Base-by-base conservation (phyloP, 2,113 vertebrate genomes). In the Pionites leucogaster region DNA sequence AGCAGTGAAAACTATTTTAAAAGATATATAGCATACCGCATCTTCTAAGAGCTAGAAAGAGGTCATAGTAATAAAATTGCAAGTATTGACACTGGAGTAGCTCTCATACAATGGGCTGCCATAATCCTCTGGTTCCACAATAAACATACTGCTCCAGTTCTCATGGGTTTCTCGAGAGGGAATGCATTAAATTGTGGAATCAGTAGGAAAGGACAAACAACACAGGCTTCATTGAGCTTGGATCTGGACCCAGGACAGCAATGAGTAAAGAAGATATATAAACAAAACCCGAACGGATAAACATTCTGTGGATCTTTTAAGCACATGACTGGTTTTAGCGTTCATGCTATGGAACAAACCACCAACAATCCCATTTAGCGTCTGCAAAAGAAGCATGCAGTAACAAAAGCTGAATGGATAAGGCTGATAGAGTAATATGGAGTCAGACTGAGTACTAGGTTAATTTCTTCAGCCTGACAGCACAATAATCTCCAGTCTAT, bases 331-430 rank as follows among this genome's bases (percentile, higher is more conserved):
- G 25, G 11, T 46, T 78, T 87, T 70, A 35, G 2, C 0, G 1
- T 42, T 42, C 44, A 37, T 3, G 22, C 52, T 42, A 46, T 0
- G 1, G 41, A 93, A 85, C 27, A 64, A 79, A 88, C 42, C 6
- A 42, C 17, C 19, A 79, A 33, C 2, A 11, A 41, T 8, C 16
- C 35, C 7, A 39, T 59, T 75, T 29, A 85, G 15, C 7, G 46
- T 10, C 42, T 2, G 1, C n/a, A 87, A 50, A 72, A 91, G 28
- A 10, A 75, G 28, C 0, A 0, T 60, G 31, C 2, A 64, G 28
- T 50, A 47, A 70, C 50, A 59, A 63, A 67, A 75, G 44, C 10
- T 22, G 25, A 42, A 22, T 27, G 19, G 42, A 31, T 46, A 59
- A 85, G 42, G 19, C 17, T 63, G 25, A 41, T 0, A n/a, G 46